Percentiles rank a stretch among this genome's conserved stretches.
Conservation (phyloP, 2,888 invertebrate species). For the Tiliacea citrago region DNA sequence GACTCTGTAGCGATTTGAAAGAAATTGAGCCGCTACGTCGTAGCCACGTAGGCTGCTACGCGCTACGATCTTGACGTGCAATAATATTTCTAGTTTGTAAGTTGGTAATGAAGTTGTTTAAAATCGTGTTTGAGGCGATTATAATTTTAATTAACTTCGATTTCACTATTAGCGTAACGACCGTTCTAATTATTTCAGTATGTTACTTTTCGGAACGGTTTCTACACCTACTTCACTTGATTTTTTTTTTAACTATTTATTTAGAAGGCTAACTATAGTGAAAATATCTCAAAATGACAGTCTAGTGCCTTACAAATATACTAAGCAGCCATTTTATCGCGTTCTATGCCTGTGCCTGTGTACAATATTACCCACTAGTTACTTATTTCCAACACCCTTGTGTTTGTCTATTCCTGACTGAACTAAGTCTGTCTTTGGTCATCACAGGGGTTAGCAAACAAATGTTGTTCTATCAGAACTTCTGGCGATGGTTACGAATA, state of each 20-base stretch:
- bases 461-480: no score
- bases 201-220: background rate
- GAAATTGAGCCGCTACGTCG: conserved; percentile 19
- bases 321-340: background rate
- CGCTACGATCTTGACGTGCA: conserved; percentile 9
- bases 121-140: background rate
- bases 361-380: no score
- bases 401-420: background rate
- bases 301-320: background rate
- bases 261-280: no score
- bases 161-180: background rate
- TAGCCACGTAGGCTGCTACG: conserved; percentile 31
- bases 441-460: no score
- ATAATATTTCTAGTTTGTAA: no score
- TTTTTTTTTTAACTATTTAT: no score
- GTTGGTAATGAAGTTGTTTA: conserved; percentile 7
- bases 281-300: background rate
- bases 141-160: background rate
- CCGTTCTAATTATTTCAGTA: background rate
- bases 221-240: background rate
- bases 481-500: no score
- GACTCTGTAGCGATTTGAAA: conserved; percentile 27
- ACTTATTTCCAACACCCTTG: background rate
- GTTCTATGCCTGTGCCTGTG: background rate
- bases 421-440: background rate